phyloP scores from a whole-genome alignment of 2,797 vertebrate species.

The Epinephelus coioides region DNA sequence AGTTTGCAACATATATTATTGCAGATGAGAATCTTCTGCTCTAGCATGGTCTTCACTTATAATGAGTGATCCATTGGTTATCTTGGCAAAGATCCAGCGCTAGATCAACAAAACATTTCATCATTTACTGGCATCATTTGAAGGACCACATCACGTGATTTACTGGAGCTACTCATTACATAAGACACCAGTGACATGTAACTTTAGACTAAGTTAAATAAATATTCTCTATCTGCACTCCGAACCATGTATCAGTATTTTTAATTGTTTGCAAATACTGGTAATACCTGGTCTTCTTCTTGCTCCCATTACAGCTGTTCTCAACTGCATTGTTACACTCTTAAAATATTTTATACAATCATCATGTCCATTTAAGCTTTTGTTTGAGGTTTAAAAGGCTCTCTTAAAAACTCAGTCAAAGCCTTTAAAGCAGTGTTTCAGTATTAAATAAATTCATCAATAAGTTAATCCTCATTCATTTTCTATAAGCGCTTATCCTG shows the following conservation, averaged over 20 bases:
- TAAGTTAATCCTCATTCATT: no score
- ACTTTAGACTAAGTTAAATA: no score
- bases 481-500: no score
- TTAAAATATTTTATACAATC: no score
- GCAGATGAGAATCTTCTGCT: not conserved
- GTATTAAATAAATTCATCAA: no score
- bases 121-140: not conserved
- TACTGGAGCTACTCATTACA: not conserved
- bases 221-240: no score
- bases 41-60: not conserved
- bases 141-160: not conserved
- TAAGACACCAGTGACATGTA: not conserved
- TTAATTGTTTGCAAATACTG: not conserved
- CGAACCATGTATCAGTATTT: not conserved
- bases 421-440: no score
- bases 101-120: slow-evolving; percentile 29
- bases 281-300: not conserved
- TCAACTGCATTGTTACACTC: no score
- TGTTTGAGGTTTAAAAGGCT: no score
- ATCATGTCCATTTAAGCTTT: no score
- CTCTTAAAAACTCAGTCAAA: no score
- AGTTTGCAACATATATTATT: not conserved
- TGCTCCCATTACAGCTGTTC: not conserved
- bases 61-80: slow-evolving; percentile 47
- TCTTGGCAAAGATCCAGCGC: slow-evolving; percentile 10